These are phyloP conservation scores for Beris morrisii DNA, from an alignment of 2,888 invertebrate species.

Conservation along the genomic window DNA sequence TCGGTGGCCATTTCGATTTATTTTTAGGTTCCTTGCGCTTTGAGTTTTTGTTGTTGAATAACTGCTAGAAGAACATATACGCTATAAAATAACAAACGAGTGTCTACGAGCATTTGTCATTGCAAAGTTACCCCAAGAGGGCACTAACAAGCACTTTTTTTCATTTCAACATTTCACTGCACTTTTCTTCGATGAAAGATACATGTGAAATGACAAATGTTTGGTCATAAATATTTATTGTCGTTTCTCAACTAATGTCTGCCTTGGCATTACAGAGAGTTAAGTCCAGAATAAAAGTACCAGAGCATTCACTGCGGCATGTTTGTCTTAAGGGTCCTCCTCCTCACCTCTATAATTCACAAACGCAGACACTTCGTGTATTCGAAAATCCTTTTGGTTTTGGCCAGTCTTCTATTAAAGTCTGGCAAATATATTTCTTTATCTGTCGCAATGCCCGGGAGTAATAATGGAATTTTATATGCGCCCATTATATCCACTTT, in stretches of 20 bases:
- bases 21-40: slow-evolving; percentile 7
- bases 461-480: slow-evolving; percentile 21
- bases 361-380: no score
- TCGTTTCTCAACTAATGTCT: not conserved
- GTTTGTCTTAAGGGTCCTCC: no score
- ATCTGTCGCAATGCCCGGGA: slow-evolving; percentile 6
- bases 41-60: not conserved
- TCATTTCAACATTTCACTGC: slow-evolving; percentile 14
- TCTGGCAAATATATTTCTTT: not conserved
- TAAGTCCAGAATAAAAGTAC: no score
- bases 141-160: not conserved
- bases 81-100: slow-evolving; percentile 14
- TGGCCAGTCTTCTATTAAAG: slow-evolving; percentile 8
- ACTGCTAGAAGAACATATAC: slow-evolving; percentile 1
- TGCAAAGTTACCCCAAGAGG: not conserved
- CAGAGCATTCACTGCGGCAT: no score
- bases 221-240: slow-evolving; percentile 23
- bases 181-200: not conserved
- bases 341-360: no score
- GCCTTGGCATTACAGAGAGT: no score
- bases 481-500: slow-evolving; percentile 15
- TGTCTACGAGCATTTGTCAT: slow-evolving; percentile 24
- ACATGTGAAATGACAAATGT: not conserved
- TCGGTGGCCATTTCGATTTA: slow-evolving; percentile 1
- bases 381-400: no score